phyloP scores from a whole-genome alignment of 2,888 invertebrate genomes.

The Ischnura elegans region DNA sequence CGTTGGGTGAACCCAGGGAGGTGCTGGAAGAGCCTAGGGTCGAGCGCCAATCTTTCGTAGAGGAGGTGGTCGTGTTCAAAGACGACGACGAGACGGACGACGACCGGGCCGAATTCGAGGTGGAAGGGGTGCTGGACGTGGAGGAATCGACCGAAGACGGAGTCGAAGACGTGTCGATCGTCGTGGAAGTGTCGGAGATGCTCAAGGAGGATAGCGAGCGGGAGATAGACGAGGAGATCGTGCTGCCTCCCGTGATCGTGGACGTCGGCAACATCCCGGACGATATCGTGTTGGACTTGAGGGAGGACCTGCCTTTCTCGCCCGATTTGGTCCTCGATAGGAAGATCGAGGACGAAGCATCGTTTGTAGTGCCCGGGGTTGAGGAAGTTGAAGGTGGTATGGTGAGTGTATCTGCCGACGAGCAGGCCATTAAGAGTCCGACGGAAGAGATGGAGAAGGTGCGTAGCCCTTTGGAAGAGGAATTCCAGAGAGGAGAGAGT shows the following conservation, averaged over 20 bases:
- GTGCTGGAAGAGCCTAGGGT: conserved; percentile 80
- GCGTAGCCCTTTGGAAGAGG: background rate
- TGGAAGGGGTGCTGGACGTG: conserved; percentile 43
- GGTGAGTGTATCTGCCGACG: background rate
- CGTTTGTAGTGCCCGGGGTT: background rate
- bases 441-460: background rate
- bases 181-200: background rate
- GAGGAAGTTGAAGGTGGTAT: background rate
- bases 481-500: background rate
- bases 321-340: background rate
- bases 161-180: conserved; percentile 10
- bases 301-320: background rate
- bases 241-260: background rate
- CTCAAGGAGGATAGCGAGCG: conserved; percentile 39
- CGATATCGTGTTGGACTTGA: background rate
- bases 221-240: background rate
- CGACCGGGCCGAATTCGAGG: background rate
- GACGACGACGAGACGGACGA: conserved; percentile 74
- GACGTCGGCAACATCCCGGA: background rate
- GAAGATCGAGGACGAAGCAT: background rate
- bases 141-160: conserved; percentile 18
- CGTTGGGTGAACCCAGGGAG: conserved; percentile 76
- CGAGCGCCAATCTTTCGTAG: conserved; percentile 77
- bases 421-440: background rate
- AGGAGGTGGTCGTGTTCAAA: conserved; percentile 79